These are phyloP conservation scores for Creontiades dilutus DNA, from an alignment of 2,888 invertebrate species.

Conservation along the genomic window DNA sequence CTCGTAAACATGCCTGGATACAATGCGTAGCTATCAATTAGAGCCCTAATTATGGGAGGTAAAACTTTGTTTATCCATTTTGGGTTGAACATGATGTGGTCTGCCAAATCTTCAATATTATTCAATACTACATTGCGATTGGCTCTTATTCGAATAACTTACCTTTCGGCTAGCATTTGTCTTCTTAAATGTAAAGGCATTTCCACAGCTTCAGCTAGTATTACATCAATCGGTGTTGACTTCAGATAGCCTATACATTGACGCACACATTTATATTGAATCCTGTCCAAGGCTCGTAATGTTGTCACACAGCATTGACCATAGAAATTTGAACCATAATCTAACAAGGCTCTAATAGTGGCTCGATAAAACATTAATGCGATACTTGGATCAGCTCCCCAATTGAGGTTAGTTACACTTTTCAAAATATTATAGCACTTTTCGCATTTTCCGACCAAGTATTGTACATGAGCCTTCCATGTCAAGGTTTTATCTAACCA, in stretches of 20 bases:
- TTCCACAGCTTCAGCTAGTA: background rate
- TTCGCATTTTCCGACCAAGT: background rate
- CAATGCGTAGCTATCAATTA: no score
- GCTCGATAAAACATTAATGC: background rate
- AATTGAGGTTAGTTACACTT: background rate
- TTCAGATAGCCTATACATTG: background rate
- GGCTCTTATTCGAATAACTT: no score
- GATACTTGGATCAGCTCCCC: background rate
- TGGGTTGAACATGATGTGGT: no score
- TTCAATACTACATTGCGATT: no score
- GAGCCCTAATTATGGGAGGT: no score
- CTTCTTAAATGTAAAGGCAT: background rate
- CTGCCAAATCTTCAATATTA: no score
- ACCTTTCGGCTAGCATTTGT: background rate
- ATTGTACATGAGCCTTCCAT: background rate
- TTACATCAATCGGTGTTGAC: background rate
- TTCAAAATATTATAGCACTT: background rate
- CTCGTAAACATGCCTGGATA: no score
- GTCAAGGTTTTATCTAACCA: background rate
- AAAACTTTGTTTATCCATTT: no score
- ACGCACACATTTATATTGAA: background rate
- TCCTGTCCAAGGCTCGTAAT: background rate
- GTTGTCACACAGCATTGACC: background rate
- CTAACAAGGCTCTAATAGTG: background rate
- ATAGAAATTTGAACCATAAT: background rate